Percentiles rank a stretch among this genome's conserved stretches.
Evolutionary conservation across 2,113 vertebrate species (phyloP).

Genomic region (Clarias batrachus): DNA sequence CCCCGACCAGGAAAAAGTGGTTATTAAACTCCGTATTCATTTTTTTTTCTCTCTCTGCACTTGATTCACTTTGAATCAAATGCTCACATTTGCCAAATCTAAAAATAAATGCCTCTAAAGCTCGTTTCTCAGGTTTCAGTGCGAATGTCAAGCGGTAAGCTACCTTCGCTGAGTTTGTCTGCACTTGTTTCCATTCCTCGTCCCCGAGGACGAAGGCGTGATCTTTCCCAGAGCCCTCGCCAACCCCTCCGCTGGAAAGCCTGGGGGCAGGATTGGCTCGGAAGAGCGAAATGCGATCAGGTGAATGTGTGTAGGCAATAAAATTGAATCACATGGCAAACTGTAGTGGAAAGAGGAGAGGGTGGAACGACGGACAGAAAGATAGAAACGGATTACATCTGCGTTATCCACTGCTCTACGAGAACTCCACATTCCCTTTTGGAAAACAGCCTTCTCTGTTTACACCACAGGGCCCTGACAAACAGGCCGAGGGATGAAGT

Average conservation of each 20-base stretch:
- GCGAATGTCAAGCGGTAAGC: not conserved
- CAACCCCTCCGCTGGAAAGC: conserved; percentile 56
- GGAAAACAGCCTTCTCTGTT: conserved; percentile 49
- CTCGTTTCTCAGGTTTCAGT: not conserved
- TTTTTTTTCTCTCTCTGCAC: too few species aligned
- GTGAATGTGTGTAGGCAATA: conserved; percentile 62
- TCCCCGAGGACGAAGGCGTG: conserved; percentile 54
- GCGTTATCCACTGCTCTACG: conserved; percentile 25
- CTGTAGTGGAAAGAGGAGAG: conserved; percentile 27
- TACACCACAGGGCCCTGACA: conserved; percentile 48
- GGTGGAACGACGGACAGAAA: conserved; percentile 15
- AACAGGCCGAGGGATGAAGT: conserved; percentile 41
- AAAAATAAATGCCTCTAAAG: not conserved
- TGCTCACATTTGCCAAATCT: not conserved
- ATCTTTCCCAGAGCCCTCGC: conserved; percentile 54
- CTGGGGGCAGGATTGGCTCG: conserved; percentile 4
- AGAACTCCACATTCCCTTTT: conserved; percentile 6
- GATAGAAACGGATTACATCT: conserved; percentile 24
- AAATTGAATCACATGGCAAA: conserved; percentile 59
- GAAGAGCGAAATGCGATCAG: conserved; percentile 57
- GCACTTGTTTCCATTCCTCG: conserved; percentile 20
- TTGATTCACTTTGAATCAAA: not conserved
- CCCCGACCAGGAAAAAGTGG: not conserved
- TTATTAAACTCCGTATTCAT: not conserved
- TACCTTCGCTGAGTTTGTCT: not conserved